Base-by-base conservation (phyloP, 2,888 invertebrate species). In the Meliscaeva auricollis region DNA sequence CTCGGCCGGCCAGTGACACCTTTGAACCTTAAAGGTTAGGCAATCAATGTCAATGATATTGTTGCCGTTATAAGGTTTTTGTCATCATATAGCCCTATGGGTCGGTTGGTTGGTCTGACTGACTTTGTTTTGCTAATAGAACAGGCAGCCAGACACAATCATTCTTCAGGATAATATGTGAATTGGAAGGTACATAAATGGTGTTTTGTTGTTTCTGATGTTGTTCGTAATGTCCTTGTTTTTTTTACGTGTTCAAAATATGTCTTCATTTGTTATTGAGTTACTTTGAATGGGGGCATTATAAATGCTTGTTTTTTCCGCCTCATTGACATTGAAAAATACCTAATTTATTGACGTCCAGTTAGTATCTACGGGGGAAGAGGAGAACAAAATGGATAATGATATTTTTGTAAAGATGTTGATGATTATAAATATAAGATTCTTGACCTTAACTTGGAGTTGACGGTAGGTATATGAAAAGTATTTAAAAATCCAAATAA, bases 1-100 rank as follows among this genome's bases (percentile, higher is more conserved):
- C 26, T 26, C 26, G 26, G 26, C 50, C 35, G 15, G 32, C 22
- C 54, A 9, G 77, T 76, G 84, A 72, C 84, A 76, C 84, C 75
- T 72, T 79, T 75, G 75, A 48, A 64, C 35, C 35, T 20, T 26
- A 35, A 50, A 48, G 66, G 72, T 52, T 52, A 60, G 70, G 75
- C 80, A 84, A 84, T 84, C 84, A 84, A 76, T 84, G 84, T 79
- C 84, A 80, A 80, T 46, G 79, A 68, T 73, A 68, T 58, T 75
- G 74, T 75, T 52, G 77, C 48, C 48, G 58, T 77, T 66, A 38
- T 62, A 17, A 41, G 52, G 46, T 62, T 56, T 26, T 35, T 46
- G 48, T 56, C 50, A 50, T 69, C 48, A 13, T 30, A 26, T 15
- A 26, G 26, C 26, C 26, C 2, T 26, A 4, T 38, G 60, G 13